Base-by-base conservation (phyloP, 2,797 vertebrate genomes). In the Pseudochirops cupreus region DNA sequence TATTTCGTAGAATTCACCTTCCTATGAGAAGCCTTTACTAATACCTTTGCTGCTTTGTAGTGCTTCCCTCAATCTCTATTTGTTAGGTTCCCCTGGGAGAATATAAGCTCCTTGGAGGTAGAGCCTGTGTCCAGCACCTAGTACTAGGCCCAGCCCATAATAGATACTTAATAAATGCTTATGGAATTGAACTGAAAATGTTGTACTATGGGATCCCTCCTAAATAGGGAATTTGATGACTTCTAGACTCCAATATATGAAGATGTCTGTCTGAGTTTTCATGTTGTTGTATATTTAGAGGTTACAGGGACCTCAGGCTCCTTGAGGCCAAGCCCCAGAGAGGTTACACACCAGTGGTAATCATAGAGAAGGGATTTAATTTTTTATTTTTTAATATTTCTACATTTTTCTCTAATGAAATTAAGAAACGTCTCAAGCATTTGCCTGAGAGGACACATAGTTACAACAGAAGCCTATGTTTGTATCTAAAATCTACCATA, bases 171-270 rank as follows among this genome's bases (percentile, higher is more conserved):
- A 53, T 67, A 92, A 46, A 29, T 92, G 4, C 90, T 87, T 91
- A 10, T 13, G 58, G 2, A 96, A 93, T n/a, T 94, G 29, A 82
- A 95, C 39, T 90, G 50, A 82, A 53, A 82, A 46, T 14, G 33
- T 33, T 82, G 39, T 82, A 24, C 39, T 24, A 82, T 82, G 67
- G 39, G n/a, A 82, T 46, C n/a, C 12, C 7, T 46, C 74, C 21
- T 67, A 67, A 67, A 67, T n/a, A n/a, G 62, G 31, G 31, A n/a
- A 67, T 67, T 6, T n/a, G 33, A n/a, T 0, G 5, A n/a, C 62
- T n/a, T 33, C 31, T 67, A 67, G 33, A 67, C 33, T 31, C 16
- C 18, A 39, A 74, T n/a, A 39, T n/a, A 82, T 24, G 7, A 46
- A 82, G 74, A 39, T n/a, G 6, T 46, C 67, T 24, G 18, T 9